Conservation (phyloP, 2,888 invertebrate species). For the Scaeva pyrastri region DNA sequence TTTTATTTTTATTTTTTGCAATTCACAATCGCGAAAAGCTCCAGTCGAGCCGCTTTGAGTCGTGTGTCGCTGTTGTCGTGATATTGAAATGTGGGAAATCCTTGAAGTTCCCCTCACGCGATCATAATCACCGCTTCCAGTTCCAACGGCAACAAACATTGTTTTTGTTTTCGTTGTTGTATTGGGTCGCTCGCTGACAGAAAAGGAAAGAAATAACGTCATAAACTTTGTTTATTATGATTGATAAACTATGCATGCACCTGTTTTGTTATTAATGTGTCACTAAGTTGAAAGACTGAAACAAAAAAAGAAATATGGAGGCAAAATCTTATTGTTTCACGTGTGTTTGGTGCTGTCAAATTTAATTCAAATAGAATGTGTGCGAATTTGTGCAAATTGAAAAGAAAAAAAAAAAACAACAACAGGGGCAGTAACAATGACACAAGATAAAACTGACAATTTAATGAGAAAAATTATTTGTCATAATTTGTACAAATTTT, state of each 20-base stretch:
- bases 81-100: conserved; percentile 73
- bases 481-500: conserved; percentile 34
- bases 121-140: conserved; percentile 48
- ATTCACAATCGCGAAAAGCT: too few species aligned
- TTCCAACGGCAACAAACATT: neutral
- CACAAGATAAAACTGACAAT: conserved; percentile 8
- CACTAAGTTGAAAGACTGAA: conserved; percentile 36
- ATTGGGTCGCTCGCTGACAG: conserved; percentile 26
- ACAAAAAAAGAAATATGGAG: neutral
- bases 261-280: conserved; percentile 59
- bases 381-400: conserved; percentile 46
- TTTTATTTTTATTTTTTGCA: too few species aligned
- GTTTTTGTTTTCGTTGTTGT: neutral
- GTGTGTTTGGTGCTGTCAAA: conserved; percentile 31
- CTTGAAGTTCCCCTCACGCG: conserved; percentile 59
- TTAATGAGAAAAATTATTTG: conserved; percentile 47
- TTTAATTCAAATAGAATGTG: conserved; percentile 24
- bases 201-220: conserved; percentile 39
- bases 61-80: conserved; percentile 38
- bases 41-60: neutral
- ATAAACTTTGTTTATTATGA: conserved; percentile 57
- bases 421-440: too few species aligned
- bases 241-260: conserved; percentile 56
- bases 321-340: neutral
- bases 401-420: conserved; percentile 8